phyloP scores from a whole-genome alignment of 2,113 vertebrate genomes.

The Barnardius zonarius region DNA sequence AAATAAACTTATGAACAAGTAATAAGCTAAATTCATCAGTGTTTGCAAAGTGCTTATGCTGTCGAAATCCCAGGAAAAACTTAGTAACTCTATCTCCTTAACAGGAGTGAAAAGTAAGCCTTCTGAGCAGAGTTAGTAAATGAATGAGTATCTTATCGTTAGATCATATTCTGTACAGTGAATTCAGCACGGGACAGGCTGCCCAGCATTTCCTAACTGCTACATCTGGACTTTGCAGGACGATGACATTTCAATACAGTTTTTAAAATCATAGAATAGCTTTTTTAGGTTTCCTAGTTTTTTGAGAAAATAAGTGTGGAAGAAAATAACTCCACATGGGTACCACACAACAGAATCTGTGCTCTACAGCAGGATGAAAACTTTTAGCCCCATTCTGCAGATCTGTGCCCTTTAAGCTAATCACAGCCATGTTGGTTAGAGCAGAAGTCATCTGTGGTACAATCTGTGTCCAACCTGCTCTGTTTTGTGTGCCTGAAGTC shows the following conservation, averaged over 20 bases:
- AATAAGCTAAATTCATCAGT: neutral
- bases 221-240: neutral
- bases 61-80: neutral
- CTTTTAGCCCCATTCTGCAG: neutral
- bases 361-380: neutral
- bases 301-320: neutral
- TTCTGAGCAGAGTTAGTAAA: neutral
- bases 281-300: neutral
- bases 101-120: neutral
- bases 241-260: neutral
- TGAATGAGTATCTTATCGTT: too few relatives aligned
- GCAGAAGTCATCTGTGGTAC: too few relatives aligned
- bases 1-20: neutral
- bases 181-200: too few relatives aligned
- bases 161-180: too few relatives aligned
- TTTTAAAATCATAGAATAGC: neutral
- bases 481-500: fast-evolving
- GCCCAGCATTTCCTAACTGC: neutral
- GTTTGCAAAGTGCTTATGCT: neutral
- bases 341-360: neutral
- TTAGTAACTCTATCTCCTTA: neutral
- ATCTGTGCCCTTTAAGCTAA: neutral
- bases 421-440: neutral
- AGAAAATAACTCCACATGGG: neutral
- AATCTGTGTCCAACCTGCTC: fast-evolving